phyloP scores from a whole-genome alignment of 2,888 invertebrate genomes.

The Parnassius smintheus region DNA sequence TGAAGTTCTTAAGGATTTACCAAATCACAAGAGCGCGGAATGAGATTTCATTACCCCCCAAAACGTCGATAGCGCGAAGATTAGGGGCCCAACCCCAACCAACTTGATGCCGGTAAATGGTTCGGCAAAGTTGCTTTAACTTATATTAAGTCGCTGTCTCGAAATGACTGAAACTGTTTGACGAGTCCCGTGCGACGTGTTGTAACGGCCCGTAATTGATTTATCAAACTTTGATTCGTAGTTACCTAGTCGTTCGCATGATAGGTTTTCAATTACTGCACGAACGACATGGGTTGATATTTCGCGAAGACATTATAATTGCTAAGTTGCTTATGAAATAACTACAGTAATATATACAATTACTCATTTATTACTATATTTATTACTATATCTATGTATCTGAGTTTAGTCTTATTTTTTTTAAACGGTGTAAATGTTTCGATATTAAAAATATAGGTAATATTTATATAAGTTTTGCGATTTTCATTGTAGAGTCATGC shows the following conservation, averaged over 20 bases:
- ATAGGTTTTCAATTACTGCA: no score
- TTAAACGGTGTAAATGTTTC: no score
- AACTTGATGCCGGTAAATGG: background rate
- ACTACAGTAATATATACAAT: no score
- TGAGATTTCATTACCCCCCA: conserved; percentile 4
- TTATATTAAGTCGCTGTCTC: conserved; percentile 6
- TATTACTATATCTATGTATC: no score
- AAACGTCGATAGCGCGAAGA: conserved; percentile 3
- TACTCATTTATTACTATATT: no score
- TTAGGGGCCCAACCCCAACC: background rate
- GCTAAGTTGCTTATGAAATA: no score
- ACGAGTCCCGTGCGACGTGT: background rate
- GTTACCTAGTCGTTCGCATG: background rate
- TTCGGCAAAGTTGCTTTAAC: conserved; percentile 5
- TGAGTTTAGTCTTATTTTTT: no score
- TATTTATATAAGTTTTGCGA: no score
- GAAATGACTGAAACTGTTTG: background rate
- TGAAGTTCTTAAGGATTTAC: background rate
- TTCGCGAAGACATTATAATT: no score
- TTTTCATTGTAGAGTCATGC: no score
- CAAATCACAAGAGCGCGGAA: background rate
- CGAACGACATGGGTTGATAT: no score
- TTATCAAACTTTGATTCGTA: conserved; percentile 1
- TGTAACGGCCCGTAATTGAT: conserved; percentile 11
- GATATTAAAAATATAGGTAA: no score